Evolutionary conservation across 1,140 invertebrate species (phyloP), one percentile per base, ranked within the genome.

Genomic region (Drosophila murphyi): DNA sequence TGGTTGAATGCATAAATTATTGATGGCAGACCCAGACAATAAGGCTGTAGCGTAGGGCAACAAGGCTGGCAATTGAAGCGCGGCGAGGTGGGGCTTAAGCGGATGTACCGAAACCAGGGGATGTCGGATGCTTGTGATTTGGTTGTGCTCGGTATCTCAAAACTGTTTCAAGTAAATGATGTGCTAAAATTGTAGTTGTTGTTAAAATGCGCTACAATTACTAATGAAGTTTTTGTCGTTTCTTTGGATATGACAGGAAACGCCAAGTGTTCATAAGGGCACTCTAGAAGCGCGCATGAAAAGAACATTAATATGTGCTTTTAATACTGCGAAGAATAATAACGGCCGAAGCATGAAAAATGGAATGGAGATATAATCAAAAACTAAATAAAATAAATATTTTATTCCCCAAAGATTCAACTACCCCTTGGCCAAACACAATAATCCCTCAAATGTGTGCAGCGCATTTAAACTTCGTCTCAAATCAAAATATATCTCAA

Each of bases 1-100:
- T 88, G 85, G 85, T 78, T 81, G 85, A 81, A 85, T 88, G 85
- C 85, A 89, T 88, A 88, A 88, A 88, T 88, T 88, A 88, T 88
- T 88, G 85, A 88, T 89, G 85, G 62, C 78, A 80, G 50, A 43
- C 57, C 55, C 79, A 85, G 82, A 86, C 82, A 85, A 86, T 82
- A 77, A 50, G 39, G 47, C 45, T 50, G 56, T 52, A 69, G 50
- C 39, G 8, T 43, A 41, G 41, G 10, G 35, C 34, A 50, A 50
- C 51, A 31, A 45, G 20, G 7, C 47, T 4, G 7, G 20, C 62
- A 57, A 67, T 72, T 72, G 62, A 37, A 32, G n/a, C 51, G 57
- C 10, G 39, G 39, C 10, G 10, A 43, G 10, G 10, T 4, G 10
- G 3, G n/a, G 10, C 10, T 43, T 8, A 43, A 43, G 39, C 39